Percentiles rank a stretch among this genome's conserved stretches.
Evolutionary conservation across 2,797 vertebrate species (phyloP).

Genomic region (Carduelis carduelis): DNA sequence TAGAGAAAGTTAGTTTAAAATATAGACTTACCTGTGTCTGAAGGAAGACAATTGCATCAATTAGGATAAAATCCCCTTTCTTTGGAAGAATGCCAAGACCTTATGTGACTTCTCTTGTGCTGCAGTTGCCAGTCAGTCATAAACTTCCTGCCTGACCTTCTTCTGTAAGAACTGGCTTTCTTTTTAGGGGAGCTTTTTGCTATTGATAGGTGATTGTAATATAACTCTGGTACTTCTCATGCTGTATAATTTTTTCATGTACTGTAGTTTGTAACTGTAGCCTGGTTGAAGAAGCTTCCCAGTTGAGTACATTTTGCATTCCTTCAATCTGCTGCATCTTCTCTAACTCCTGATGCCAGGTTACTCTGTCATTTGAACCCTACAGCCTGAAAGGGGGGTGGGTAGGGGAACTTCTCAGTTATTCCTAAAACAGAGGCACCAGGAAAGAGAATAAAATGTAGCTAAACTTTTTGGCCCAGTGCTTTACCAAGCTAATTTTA

Average conservation of each 20-base stretch:
- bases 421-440: neutral
- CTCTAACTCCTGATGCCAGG: neutral
- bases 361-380: neutral
- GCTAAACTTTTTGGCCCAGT: neutral
- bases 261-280: neutral
- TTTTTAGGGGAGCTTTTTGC: neutral
- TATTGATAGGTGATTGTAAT: neutral
- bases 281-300: neutral
- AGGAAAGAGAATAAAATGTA: neutral
- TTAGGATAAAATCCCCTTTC: neutral
- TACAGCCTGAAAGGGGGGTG: neutral
- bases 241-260: neutral
- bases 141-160: neutral
- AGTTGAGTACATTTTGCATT: neutral
- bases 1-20: neutral
- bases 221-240: neutral
- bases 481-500: slow-evolving; percentile 15
- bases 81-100: neutral
- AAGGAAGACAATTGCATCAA: neutral
- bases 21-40: neutral
- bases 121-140: neutral
- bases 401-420: neutral
- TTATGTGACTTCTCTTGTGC: neutral
- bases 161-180: neutral
- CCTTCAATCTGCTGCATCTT: neutral